Percentiles rank a stretch among this genome's conserved stretches.
phyloP scores from a whole-genome alignment of 2,888 invertebrate genomes.

The Zaprionus bogoriensis region DNA sequence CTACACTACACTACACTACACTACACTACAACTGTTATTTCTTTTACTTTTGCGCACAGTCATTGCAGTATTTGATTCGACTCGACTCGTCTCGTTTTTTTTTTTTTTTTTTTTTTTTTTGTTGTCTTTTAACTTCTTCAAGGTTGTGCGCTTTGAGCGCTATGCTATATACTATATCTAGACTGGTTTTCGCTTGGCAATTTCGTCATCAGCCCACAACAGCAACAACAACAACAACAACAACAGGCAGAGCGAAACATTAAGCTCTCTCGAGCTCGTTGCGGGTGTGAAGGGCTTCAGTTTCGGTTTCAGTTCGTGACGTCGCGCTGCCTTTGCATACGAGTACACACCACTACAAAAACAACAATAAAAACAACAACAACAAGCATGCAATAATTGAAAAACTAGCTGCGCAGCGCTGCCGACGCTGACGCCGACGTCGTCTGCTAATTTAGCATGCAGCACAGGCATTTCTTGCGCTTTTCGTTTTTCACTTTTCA shows the following conservation, averaged over 20 bases:
- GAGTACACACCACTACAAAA: constrained; percentile 36
- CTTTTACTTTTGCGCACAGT: constrained; percentile 28
- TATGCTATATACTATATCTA: constrained; percentile 48
- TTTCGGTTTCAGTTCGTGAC: constrained; percentile 51
- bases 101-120: constrained; percentile 13
- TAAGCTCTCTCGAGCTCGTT: constrained; percentile 28
- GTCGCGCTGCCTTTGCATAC: constrained; percentile 50
- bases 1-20: neutral
- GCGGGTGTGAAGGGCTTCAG: constrained; percentile 43
- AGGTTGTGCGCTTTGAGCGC: constrained; percentile 61
- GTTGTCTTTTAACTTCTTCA: constrained; percentile 62
- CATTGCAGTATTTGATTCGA: constrained; percentile 23
- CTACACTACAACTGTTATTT: constrained; percentile 9
- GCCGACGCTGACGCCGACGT: constrained; percentile 16
- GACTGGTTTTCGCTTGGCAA: constrained; percentile 73
- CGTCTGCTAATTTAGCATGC: constrained; percentile 51
- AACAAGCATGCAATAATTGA: constrained; percentile 42
- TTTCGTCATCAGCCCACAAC: constrained; percentile 63
- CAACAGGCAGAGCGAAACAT: constrained; percentile 29
- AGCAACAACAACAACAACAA: constrained; percentile 32
- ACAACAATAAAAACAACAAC: constrained; percentile 18
- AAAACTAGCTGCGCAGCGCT: constrained; percentile 43
- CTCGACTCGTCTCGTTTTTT: constrained; percentile 3
- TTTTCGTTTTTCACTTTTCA: constrained; percentile 48
- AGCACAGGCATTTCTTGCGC: constrained; percentile 38